Evolutionary conservation across 2,113 vertebrate genomes (phyloP).

Genomic region (Raja brachyura): DNA sequence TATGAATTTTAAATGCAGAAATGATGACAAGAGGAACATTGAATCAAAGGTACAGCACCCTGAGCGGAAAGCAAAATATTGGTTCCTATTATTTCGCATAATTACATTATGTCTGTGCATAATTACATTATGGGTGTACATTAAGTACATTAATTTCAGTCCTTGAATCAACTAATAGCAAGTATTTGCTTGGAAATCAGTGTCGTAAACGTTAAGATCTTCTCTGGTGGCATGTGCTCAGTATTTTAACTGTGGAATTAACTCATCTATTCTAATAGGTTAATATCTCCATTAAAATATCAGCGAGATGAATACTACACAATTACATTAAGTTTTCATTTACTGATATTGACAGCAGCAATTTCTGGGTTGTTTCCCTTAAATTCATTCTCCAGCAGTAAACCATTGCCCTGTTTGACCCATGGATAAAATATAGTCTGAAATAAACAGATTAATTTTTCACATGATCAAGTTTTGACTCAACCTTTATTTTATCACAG

Average conservation of each 20-base stretch:
- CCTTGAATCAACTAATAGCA: background rate
- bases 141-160: background rate
- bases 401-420: background rate
- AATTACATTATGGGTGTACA: background rate
- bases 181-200: background rate
- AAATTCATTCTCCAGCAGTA: background rate
- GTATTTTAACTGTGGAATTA: background rate
- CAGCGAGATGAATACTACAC: background rate
- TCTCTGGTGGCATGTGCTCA: background rate
- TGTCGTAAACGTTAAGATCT: background rate
- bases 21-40: background rate
- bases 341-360: background rate
- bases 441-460: constrained; percentile 22
- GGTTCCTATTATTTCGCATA: background rate
- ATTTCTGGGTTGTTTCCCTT: background rate
- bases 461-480: constrained; percentile 11
- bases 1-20: too few relatives aligned
- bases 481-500: background rate
- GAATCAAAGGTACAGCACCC: background rate
- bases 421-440: constrained; percentile 7
- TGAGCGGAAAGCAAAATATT: background rate
- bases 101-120: background rate
- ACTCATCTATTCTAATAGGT: background rate
- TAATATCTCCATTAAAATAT: background rate
- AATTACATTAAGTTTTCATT: constrained; percentile 1